phyloP scores from a whole-genome alignment of 2,113 vertebrate genomes.

The Engystomops pustulosus region DNA sequence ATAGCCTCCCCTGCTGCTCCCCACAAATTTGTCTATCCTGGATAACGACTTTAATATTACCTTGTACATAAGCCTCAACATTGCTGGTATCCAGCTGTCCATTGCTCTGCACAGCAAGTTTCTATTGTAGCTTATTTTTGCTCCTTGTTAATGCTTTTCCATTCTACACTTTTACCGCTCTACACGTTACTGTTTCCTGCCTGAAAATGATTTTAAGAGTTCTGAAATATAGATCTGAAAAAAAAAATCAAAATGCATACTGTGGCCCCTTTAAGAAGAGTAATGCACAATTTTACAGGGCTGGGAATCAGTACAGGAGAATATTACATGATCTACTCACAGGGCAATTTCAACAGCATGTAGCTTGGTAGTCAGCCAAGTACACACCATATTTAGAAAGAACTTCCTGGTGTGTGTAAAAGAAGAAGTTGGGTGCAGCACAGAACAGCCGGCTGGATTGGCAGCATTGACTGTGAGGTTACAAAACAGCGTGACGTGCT shows the following conservation, averaged over 20 bases:
- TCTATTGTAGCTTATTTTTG: too few species aligned
- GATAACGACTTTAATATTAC: too few species aligned
- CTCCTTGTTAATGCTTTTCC: too few species aligned
- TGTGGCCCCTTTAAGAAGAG: background rate
- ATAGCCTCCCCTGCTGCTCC: too few species aligned
- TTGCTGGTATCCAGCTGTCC: too few species aligned
- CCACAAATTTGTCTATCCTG: too few species aligned
- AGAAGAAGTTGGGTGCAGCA: slow-evolving; percentile 56
- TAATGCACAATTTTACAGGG: slow-evolving; percentile 6
- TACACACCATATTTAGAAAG: slow-evolving; percentile 50
- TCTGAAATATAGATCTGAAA: background rate
- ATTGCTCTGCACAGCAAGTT: too few species aligned
- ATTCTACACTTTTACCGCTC: too few species aligned
- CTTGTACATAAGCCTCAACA: too few species aligned
- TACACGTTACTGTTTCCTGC: background rate
- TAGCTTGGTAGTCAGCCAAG: slow-evolving; percentile 35
- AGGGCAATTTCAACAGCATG: slow-evolving; percentile 19
- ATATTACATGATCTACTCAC: slow-evolving; percentile 42
- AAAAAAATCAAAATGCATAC: background rate
- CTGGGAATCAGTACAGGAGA: background rate
- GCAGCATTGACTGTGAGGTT: slow-evolving; percentile 41
- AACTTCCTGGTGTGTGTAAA: slow-evolving; percentile 58
- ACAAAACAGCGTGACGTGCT: slow-evolving; percentile 50
- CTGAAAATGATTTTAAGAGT: background rate
- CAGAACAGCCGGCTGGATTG: slow-evolving; percentile 43